Percentiles rank a stretch among this genome's conserved stretches.
These are phyloP conservation scores for Malurus melanocephalus DNA, from an alignment of 2,113 vertebrate species.

Conservation along the genomic window DNA sequence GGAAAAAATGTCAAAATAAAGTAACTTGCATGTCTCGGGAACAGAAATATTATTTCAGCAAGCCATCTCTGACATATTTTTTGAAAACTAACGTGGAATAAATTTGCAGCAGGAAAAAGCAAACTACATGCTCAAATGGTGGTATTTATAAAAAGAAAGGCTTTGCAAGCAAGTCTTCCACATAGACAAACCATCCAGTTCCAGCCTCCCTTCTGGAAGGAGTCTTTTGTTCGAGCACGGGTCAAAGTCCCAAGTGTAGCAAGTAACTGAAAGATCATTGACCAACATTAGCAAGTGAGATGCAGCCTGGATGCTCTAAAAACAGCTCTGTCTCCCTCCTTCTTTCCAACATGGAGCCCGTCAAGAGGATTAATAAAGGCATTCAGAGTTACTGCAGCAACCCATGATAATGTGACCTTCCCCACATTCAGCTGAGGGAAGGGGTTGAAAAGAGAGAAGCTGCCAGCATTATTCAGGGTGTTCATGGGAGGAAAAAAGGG, in stretches of 20 bases:
- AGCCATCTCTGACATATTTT: background rate
- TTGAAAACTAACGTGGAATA: background rate
- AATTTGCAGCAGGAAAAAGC: background rate
- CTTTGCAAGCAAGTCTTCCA: background rate
- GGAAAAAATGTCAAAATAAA: background rate
- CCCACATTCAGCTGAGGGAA: background rate
- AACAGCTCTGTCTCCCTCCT: background rate
- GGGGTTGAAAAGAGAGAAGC: background rate
- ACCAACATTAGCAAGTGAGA: constrained; percentile 1
- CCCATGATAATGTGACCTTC: background rate
- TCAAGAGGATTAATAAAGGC: background rate
- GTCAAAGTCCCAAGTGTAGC: background rate
- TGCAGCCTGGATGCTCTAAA: background rate
- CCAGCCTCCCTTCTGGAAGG: background rate
- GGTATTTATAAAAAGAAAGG: background rate
- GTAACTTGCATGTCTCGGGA: background rate
- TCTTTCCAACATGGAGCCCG: background rate
- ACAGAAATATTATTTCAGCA: background rate
- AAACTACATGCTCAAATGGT: background rate
- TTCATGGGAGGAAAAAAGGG: constrained; percentile 7
- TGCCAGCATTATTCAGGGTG: background rate
- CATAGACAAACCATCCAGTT: background rate
- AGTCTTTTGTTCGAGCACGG: background rate
- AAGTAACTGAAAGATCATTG: constrained; percentile 24
- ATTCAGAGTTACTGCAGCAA: background rate